Base-by-base conservation (phyloP, 1,140 invertebrate genomes). In the Gerris buenoi region DNA sequence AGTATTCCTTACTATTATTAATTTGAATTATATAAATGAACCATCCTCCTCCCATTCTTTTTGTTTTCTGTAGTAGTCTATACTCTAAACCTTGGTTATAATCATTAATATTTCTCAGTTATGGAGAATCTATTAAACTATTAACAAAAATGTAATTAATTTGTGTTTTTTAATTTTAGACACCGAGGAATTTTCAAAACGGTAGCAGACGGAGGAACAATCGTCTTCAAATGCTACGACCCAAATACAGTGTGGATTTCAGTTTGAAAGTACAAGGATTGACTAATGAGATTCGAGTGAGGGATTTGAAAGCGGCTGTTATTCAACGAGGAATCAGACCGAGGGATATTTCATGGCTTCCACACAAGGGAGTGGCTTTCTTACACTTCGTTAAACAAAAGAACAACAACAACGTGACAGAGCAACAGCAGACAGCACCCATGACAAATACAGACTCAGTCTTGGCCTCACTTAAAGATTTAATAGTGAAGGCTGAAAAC, bases 301-400 rank as follows among this genome's bases (percentile, higher is more conserved):
- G 84, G 22, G 85, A 87, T 70, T 73, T 87, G 68, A 86, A 86
- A 71, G 80, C 80, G 58, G 85, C 82, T n/a, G 74, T 87, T 2
- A 75, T 74, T 14, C 81, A 85, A 69, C 79, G 84, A 62, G 84
- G 83, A 1, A 81, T 87, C 5, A 85, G 83, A 72, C 85, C 83
- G 29, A 83, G 79, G 65, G 80, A 82, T 66, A 87, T 87, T 73
- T 83, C 81, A 15, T 87, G 86, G 86, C 78, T 82, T 74, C 84
- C 84, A 1, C 79, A 76, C 46, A 79, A 81, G 65, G 85, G 85
- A 29, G 83, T 83, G 70, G 86, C 85, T 72, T 84, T 82, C 64
- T 74, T 87, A 27, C 85, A 86, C 71, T 87, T 86, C 75, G 80
- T 80, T 67, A 86, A 85, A 60, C 58, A 15, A 15, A 60, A 15